These are phyloP conservation scores for Steinernema hermaphroditum DNA, from an alignment of 2,888 invertebrate genomes.

Conservation along the genomic window DNA sequence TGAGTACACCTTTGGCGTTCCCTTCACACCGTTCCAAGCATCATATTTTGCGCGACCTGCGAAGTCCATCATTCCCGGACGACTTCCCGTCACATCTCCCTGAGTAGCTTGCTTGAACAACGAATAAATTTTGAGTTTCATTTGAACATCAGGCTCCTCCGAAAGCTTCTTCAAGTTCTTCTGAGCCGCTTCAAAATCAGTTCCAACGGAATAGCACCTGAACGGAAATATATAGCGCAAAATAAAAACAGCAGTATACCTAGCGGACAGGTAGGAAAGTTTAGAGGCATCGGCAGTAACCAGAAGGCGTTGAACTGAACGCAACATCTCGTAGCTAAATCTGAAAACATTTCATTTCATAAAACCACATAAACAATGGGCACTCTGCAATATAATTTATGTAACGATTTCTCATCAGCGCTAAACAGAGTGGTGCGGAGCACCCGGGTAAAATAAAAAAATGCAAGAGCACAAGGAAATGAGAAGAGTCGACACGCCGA, in stretches of 20 bases:
- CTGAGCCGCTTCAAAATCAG: slow-evolving; percentile 57
- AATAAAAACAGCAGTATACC: neutral
- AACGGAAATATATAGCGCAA: neutral
- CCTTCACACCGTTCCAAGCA: slow-evolving; percentile 71
- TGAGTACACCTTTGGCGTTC: slow-evolving; percentile 69
- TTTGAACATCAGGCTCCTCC: slow-evolving; percentile 70
- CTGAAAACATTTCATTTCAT: neutral
- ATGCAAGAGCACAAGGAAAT: no score
- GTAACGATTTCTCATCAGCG: no score
- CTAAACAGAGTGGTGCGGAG: no score
- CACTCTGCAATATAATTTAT: no score
- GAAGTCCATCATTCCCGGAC: slow-evolving; percentile 72
- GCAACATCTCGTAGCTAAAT: no score
- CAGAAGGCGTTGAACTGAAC: neutral
- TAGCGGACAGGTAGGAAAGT: neutral
- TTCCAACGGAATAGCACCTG: neutral
- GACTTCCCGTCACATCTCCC: slow-evolving; percentile 70
- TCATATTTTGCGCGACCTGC: slow-evolving; percentile 72
- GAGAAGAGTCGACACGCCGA: no score
- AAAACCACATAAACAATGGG: no score
- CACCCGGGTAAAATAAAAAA: no score
- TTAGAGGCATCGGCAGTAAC: neutral
- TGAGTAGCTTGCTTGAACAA: slow-evolving; percentile 70
- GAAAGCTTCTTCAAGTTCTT: slow-evolving; percentile 53
- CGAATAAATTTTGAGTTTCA: slow-evolving; percentile 71